Evolutionary conservation across 2,888 invertebrate genomes (phyloP), one percentile per base, ranked within the genome.

Genomic region (Drosophila neonasuta): DNA sequence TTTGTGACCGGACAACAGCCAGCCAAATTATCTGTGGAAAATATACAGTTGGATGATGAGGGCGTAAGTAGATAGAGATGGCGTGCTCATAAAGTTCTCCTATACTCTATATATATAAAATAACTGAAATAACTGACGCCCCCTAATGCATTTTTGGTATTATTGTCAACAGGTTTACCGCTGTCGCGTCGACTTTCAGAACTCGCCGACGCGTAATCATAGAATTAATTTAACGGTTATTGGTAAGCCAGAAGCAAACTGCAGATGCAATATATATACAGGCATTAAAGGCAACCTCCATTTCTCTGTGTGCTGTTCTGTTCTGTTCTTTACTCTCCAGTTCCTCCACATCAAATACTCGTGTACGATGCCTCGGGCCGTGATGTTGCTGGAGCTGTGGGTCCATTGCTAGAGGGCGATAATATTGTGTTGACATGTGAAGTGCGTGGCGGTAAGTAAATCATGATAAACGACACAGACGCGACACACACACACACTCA

Each of bases 181-280:
- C 79, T 97, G 97, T 91, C 93, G 97, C 71, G 97, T 97, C 34
- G 97, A 97, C 91, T 97, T 97, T 91, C 95, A 95, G 86, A 96
- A 96, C 88, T 95, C 96, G 8, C 96, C 97, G 32, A 97, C 97
- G 11, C 94, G 96, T 85, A 97, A 96, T 91, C 95, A 96, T 90
- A 95, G 96, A 88, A 96, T 97, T 90, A 95, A 96, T 90, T 94
- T 97, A 79, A 96, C 96, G 87, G 97, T 97, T 86, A 96, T 97
- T 90, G 96, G 97, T 97, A 92, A 95, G 95, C 93, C 52, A 48
- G 36, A 46, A 48, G 52, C 44, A 46, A 46, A 48, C 49, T 61
- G 34, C 39, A 48, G 68, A 65, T 75, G 65, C 80, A 83, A 62
- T 78, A 72, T 63, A 64, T 30, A 56, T 49, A 59, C 30, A 54